Evolutionary conservation across 1,140 invertebrate species (phyloP), one percentile per base, ranked within the genome.

Genomic region (Branchinecta lynchi): DNA sequence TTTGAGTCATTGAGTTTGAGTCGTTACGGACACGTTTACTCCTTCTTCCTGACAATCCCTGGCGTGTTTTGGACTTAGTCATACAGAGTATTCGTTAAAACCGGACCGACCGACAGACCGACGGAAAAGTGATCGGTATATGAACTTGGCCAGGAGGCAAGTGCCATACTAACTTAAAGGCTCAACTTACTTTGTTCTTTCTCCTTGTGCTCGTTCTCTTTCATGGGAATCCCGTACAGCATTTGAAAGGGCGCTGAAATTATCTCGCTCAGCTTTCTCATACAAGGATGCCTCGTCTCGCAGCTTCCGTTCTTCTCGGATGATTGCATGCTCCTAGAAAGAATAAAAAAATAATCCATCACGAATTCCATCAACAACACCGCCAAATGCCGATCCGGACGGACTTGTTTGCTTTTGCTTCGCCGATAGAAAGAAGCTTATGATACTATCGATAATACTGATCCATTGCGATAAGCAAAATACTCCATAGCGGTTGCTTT

Each of bases 151-250:
- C n/a, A n/a, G n/a, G n/a, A n/a, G n/a, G n/a, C n/a, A n/a, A n/a
- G n/a, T n/a, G n/a, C n/a, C n/a, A 5, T 32, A 32, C 1, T 1
- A 32, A 32, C 1, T 32, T 32, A 3, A 32, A 32, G 32, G 5
- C 32, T 60, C 2, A 60, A 60, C 51, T 60, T 60, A 60, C 77
- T 89, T 89, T 69, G 87, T 89, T 72, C 84, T 80, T 76, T 89
- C 86, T 12, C 86, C 85, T 75, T 87, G 84, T 3, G 86, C 83
- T 65, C 86, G 76, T 76, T 89, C 87, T 71, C 86, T 82, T 74
- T 89, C 87, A 74, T 89, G 87, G 70, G 85, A 86, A 15, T 86
- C 81, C 73, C 88, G 83, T 0, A 89, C 81, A 2, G 85, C 83
- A 9, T 84, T 83, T 0, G 86, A 87, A 71, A 89, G 81, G 1